phyloP scores from a whole-genome alignment of 1,140 invertebrate species.

The Monomorium pharaonis region DNA sequence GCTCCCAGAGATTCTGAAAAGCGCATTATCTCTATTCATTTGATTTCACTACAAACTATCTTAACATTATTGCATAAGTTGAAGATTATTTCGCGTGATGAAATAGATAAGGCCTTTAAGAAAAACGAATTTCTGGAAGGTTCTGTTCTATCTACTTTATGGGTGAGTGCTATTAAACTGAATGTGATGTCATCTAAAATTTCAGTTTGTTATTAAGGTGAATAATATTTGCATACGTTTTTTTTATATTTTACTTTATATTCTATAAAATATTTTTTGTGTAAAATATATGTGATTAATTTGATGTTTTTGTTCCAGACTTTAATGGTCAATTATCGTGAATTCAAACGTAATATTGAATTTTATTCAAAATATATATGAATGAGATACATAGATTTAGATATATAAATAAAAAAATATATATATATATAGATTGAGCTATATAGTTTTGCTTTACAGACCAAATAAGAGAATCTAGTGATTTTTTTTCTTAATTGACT shows the following conservation, averaged over 20 bases:
- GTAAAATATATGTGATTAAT: background rate
- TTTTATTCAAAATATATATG: background rate
- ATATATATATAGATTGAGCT: background rate
- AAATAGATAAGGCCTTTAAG: slow-evolving; percentile 21
- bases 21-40: slow-evolving; percentile 49
- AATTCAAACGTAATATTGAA: background rate
- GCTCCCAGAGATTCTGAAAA: slow-evolving; percentile 52
- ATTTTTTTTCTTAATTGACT: background rate
- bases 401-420: too few relatives aligned
- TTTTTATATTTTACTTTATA: background rate
- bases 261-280: background rate
- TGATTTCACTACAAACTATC: slow-evolving; percentile 65
- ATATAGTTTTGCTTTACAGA: background rate
- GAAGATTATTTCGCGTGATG: slow-evolving; percentile 47
- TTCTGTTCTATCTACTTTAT: slow-evolving; percentile 49
- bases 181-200: background rate
- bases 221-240: background rate
- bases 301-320: background rate
- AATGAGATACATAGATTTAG: background rate
- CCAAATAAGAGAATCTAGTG: background rate
- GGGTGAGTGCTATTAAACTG: slow-evolving; percentile 62
- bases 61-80: slow-evolving; percentile 55
- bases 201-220: background rate
- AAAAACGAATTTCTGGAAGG: background rate
- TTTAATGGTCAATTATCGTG: background rate